These are phyloP conservation scores for Argyrosomus japonicus DNA, from an alignment of 2,113 vertebrate species.

Conservation along the genomic window DNA sequence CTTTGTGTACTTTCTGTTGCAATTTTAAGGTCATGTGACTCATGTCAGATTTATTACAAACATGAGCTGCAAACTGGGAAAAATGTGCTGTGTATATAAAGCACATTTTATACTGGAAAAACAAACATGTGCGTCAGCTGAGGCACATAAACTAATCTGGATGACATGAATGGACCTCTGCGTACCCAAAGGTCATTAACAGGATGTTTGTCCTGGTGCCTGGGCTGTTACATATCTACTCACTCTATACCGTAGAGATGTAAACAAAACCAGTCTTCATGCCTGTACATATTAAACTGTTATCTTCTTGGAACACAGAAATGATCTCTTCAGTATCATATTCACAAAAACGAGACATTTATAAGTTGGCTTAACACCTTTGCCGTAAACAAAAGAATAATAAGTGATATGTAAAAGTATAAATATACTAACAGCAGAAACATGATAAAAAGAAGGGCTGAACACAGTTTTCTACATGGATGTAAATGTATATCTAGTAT, in stretches of 20 bases:
- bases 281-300: neutral
- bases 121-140: too few relatives aligned
- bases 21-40: conserved; percentile 3
- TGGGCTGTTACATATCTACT: too few relatives aligned
- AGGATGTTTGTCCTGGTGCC: too few relatives aligned
- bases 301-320: neutral
- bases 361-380: neutral
- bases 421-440: neutral
- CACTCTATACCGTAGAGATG: too few relatives aligned
- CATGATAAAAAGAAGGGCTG: too few relatives aligned
- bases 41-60: neutral
- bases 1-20: neutral
- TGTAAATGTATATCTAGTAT: neutral
- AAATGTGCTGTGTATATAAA: neutral
- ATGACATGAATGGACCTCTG: too few relatives aligned
- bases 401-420: neutral
- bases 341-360: neutral
- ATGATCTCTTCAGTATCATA: neutral
- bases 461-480: too few relatives aligned
- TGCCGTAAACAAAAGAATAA: neutral
- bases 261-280: too few relatives aligned
- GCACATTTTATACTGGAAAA: neutral
- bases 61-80: neutral
- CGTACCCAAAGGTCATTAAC: too few relatives aligned
- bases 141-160: too few relatives aligned